These are phyloP conservation scores for Drosophila sturtevanti DNA, from an alignment of 1,140 invertebrate species.

Conservation along the genomic window DNA sequence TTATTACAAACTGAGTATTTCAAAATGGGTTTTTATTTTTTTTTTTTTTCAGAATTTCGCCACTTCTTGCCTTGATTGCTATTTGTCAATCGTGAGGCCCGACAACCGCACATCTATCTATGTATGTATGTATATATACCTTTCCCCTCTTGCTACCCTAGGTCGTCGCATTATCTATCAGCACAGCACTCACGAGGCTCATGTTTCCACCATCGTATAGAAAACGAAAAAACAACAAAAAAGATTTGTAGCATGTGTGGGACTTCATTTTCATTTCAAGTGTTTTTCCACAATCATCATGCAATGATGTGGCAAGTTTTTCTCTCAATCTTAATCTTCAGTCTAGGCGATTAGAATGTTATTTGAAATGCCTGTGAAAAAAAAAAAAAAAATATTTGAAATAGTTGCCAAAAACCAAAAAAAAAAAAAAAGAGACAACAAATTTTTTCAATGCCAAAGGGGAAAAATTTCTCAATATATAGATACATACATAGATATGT, in stretches of 20 bases:
- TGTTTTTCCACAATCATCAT: slow-evolving; percentile 59
- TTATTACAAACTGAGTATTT: too few species aligned
- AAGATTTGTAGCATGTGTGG: slow-evolving; percentile 29
- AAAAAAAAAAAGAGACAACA: slow-evolving; percentile 30
- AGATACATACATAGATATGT: too few species aligned
- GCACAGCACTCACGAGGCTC: slow-evolving; percentile 64
- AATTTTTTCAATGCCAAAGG: slow-evolving; percentile 39
- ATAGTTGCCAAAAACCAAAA: slow-evolving; percentile 60
- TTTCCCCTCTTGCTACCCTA: too few species aligned
- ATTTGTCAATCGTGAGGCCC: not conserved
- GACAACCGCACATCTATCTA: not conserved
- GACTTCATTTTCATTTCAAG: slow-evolving; percentile 27
- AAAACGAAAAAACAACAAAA: too few species aligned
- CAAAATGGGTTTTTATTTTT: too few species aligned
- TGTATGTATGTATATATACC: too few species aligned
- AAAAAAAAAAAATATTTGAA: slow-evolving; percentile 70
- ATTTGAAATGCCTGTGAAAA: slow-evolving; percentile 61
- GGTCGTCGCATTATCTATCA: slow-evolving; percentile 55
- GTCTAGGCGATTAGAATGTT: not conserved
- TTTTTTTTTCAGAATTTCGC: slow-evolving; percentile 26
- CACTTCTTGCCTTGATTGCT: not conserved
- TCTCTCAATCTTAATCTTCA: slow-evolving; percentile 23
- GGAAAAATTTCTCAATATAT: slow-evolving; percentile 20
- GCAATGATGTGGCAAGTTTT: slow-evolving; percentile 55
- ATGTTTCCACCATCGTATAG: slow-evolving; percentile 65